Conservation (phyloP, 2,113 vertebrate species). For the Cathartes aura region DNA sequence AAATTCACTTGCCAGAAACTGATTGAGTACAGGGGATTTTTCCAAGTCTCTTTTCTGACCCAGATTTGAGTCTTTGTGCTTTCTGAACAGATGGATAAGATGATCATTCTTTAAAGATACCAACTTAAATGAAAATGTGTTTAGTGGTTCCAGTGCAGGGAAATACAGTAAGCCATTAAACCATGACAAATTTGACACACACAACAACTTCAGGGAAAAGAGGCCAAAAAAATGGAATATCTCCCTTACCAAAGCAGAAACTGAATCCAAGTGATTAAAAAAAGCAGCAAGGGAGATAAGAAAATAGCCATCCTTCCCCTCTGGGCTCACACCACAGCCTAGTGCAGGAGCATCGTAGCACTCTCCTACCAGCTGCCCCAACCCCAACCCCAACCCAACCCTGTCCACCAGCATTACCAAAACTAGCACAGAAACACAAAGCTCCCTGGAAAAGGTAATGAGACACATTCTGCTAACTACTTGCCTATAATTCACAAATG, state of each 20-base stretch:
- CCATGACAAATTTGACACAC: slow-evolving; percentile 58
- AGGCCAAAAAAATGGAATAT: slow-evolving; percentile 24
- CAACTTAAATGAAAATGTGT: slow-evolving; percentile 65
- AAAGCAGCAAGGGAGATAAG: neutral
- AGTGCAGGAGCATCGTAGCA: accelerated
- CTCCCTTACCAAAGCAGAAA: slow-evolving; percentile 24
- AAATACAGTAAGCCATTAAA: slow-evolving; percentile 58
- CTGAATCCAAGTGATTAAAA: neutral
- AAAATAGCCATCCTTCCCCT: neutral
- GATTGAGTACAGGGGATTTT: slow-evolving; percentile 37
- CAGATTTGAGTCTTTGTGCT: slow-evolving; percentile 58
- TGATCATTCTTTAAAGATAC: slow-evolving; percentile 68
- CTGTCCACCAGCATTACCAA: neutral
- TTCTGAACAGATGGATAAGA: slow-evolving; percentile 69
- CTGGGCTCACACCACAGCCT: neutral
- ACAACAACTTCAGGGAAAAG: slow-evolving; percentile 57
- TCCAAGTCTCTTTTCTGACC: slow-evolving; percentile 56
- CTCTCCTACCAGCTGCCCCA: neutral
- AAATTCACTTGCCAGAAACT: slow-evolving; percentile 59
- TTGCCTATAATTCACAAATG: neutral
- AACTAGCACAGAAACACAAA: neutral
- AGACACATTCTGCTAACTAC: neutral
- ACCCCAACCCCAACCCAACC: neutral
- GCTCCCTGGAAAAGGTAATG: neutral
- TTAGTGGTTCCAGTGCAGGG: slow-evolving; percentile 46